phyloP scores from a whole-genome alignment of 2,888 invertebrate species.

The Cacoxenus indagator region DNA sequence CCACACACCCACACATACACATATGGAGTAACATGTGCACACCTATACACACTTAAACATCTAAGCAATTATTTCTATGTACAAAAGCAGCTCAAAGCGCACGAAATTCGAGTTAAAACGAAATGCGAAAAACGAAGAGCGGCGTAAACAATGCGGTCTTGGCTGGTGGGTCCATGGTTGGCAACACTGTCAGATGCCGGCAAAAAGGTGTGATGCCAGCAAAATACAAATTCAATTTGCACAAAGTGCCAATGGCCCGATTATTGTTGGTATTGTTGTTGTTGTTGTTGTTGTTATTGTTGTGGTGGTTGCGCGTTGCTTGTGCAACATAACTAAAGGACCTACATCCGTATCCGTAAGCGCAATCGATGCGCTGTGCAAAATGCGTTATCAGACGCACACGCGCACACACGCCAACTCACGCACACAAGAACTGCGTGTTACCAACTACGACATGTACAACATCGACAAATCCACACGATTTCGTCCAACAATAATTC shows the following conservation, averaged over 20 bases:
- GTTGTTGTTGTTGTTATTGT: neutral
- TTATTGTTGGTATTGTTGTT: neutral
- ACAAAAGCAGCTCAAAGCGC: neutral
- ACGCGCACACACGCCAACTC: conserved; percentile 10
- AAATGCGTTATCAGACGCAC: conserved; percentile 9
- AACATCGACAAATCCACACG: no score
- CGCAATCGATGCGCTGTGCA: conserved; percentile 33
- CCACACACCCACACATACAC: neutral
- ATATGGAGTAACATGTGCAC: neutral
- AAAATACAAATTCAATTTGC: conserved; percentile 54
- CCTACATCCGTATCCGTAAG: conserved; percentile 30
- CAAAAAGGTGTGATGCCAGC: neutral
- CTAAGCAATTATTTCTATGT: neutral
- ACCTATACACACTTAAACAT: no score
- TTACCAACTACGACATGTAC: no score
- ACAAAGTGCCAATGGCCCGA: conserved; percentile 48
- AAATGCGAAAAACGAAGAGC: no score
- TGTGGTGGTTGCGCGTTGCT: neutral
- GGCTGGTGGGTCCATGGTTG: conserved; percentile 24
- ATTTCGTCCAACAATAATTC: no score
- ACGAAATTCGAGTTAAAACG: neutral
- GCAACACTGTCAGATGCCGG: conserved; percentile 36
- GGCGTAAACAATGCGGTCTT: no score
- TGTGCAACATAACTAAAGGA: conserved; percentile 33
- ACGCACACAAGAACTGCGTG: conserved; percentile 37